Evolutionary conservation across 2,113 vertebrate genomes (phyloP).

Genomic region (Gobio gobio): DNA sequence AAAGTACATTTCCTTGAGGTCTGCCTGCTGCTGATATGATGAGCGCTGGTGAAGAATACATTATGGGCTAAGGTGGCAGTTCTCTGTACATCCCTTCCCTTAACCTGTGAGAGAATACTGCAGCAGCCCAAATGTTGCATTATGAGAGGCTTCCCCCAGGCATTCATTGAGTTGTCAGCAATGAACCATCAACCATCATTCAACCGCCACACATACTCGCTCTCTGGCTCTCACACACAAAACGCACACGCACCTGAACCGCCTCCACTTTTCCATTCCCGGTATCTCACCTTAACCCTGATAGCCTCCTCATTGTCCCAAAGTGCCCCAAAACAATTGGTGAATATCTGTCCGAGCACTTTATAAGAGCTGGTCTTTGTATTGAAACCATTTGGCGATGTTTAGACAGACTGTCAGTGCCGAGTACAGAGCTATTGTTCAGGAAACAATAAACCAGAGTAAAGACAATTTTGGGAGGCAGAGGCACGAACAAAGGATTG

Average conservation of each 20-base stretch:
- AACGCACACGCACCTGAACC: not conserved
- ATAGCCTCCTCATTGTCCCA: constrained; percentile 28
- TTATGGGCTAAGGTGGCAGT: constrained; percentile 66
- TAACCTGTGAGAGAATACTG: constrained; percentile 58
- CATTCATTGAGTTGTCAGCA: constrained; percentile 53
- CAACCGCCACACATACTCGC: constrained; percentile 9
- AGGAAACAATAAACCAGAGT: constrained; percentile 29
- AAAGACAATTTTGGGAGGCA: constrained; percentile 32
- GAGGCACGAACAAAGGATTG: constrained; percentile 41
- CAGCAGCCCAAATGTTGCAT: constrained; percentile 47
- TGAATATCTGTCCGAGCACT: constrained; percentile 8
- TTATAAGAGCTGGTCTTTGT: constrained; percentile 14
- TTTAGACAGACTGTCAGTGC: constrained; percentile 28
- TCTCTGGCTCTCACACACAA: not conserved
- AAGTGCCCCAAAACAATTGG: constrained; percentile 30
- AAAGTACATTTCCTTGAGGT: constrained; percentile 74
- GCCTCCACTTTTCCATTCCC: constrained; percentile 25
- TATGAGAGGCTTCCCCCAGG: constrained; percentile 49
- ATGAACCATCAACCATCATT: constrained; percentile 52
- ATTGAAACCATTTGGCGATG: constrained; percentile 24
- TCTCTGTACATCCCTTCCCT: constrained; percentile 35
- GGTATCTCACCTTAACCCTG: constrained; percentile 46
- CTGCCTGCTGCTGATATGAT: constrained; percentile 76
- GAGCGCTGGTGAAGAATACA: constrained; percentile 71
- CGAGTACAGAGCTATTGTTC: constrained; percentile 25